Base-by-base conservation (phyloP, 2,113 vertebrate genomes). In the Pseudorhombus dupliciocellatus region DNA sequence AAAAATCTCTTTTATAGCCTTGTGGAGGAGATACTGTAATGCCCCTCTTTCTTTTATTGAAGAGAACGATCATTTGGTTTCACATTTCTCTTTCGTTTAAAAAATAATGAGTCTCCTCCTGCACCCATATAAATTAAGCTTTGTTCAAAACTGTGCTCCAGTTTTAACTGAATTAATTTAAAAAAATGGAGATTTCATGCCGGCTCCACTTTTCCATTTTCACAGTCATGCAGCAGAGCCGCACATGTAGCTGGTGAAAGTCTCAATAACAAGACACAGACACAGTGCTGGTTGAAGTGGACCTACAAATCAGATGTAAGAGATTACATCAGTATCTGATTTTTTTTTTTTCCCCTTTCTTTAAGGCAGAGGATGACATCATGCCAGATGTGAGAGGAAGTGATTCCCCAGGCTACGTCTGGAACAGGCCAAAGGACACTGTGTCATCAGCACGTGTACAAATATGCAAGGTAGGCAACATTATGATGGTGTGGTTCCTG, bases 391-490 rank as follows among this genome's bases (percentile, higher is more conserved):
- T 85, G 72, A 67, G 77, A 81, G 60, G 75, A 77, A 73, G 58
- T 37, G 58, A 51, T 68, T 56, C 86, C 77, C 42, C 37, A 42
- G 90, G 90, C 87, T 30, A 66, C 42, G 78, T 88, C 81, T 86
- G 11, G 2, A 66, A 75, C 66, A 73, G 50, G 25, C 72, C 57
- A 74, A 54, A 75, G 73, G 85, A 88, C 86, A 77, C 58, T 55
- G 72, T 89, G 77, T 88, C 89, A 87, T 84, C 66, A 3, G 31
- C 85, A 91, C 84, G 79, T 90, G 83, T 71, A 70, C 66, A 79
- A 40, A 77, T 73, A 77, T 73, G 86, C 82, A 67, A 50, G 66
- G 63, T 30, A 28, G 65, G 70, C 66, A 74, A 61, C 82, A 69
- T 73, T 73, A 61, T 80, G 80, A 79, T 18, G 22, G 25, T 34